Evolutionary conservation across 2,113 vertebrate species (phyloP).

Genomic region (Stegostoma tigrinum): DNA sequence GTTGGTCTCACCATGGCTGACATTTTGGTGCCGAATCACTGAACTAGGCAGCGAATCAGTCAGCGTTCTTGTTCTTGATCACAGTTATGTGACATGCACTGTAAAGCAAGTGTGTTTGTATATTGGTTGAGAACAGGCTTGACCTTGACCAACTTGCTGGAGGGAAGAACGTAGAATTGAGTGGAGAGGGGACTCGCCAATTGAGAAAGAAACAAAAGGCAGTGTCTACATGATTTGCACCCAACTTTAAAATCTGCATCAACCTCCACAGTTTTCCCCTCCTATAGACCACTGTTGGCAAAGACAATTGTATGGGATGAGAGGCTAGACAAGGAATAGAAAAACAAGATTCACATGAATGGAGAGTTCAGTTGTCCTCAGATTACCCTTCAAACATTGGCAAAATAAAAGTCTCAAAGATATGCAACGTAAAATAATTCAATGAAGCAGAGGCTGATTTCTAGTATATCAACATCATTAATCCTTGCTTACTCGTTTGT

Average conservation of each 20-base stretch:
- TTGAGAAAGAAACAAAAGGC: not conserved
- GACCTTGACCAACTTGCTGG: not conserved
- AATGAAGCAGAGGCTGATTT: not conserved
- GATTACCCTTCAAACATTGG: not conserved
- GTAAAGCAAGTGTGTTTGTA: not conserved
- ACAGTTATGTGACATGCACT: no score
- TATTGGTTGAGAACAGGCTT: not conserved
- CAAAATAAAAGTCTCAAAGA: constrained; percentile 6
- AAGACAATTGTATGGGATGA: not conserved
- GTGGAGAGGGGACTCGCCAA: not conserved
- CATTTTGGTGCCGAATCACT: not conserved
- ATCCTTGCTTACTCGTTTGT: not conserved
- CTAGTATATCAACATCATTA: not conserved
- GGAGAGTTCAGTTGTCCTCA: not conserved
- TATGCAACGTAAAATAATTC: not conserved
- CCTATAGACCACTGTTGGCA: not conserved
- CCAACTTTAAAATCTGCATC: not conserved
- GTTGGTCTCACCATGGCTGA: not conserved
- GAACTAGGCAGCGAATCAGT: not conserved
- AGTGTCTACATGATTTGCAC: not conserved
- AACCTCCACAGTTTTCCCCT: not conserved
- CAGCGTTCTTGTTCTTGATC: not conserved
- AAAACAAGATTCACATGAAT: not conserved
- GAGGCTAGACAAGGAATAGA: constrained; percentile 14
- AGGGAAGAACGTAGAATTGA: not conserved